A percentile compares a stretch with the other conserved stretches of the same genome.
Evolutionary conservation across 2,113 vertebrate genomes (phyloP).

Genomic region (Zonotrichia leucophrys): DNA sequence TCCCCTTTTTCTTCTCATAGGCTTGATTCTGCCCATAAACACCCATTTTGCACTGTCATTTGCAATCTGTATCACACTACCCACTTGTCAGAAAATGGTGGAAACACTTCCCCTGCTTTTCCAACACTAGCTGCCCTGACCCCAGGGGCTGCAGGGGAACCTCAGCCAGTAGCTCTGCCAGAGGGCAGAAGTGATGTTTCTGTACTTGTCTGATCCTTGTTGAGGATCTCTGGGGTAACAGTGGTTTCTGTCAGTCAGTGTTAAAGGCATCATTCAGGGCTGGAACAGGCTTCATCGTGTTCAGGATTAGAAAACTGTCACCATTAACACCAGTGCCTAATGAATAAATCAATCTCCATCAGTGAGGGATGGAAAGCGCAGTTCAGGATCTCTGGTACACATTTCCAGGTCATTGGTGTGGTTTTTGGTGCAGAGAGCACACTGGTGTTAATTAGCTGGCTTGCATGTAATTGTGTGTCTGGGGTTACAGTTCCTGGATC

Average conservation of each 20-base stretch:
- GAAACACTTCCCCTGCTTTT: not conserved
- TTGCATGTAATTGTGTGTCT: not conserved
- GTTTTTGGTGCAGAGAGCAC: not conserved
- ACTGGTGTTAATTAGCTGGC: not conserved
- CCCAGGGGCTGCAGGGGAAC: not conserved
- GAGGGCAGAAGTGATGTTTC: not conserved
- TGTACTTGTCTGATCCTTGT: accelerated
- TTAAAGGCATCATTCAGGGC: not conserved
- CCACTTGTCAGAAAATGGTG: not conserved
- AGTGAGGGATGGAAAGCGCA: not conserved
- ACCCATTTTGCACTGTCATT: not conserved
- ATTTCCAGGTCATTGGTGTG: not conserved
- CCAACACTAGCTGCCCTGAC: not conserved
- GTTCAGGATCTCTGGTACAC: not conserved
- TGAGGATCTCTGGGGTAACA: not conserved
- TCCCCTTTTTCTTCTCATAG: not conserved
- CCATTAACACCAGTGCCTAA: not conserved
- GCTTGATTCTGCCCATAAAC: not conserved
- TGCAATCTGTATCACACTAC: not conserved
- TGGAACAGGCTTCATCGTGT: not conserved
- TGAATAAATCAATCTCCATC: not conserved
- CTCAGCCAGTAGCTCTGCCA: not conserved
- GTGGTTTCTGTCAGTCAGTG: not conserved
- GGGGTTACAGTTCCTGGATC: not conserved
- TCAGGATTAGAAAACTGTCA: not conserved